phyloP scores from a whole-genome alignment of 64 coral and sea anemone genomes.

The Orbicella faveolata region DNA sequence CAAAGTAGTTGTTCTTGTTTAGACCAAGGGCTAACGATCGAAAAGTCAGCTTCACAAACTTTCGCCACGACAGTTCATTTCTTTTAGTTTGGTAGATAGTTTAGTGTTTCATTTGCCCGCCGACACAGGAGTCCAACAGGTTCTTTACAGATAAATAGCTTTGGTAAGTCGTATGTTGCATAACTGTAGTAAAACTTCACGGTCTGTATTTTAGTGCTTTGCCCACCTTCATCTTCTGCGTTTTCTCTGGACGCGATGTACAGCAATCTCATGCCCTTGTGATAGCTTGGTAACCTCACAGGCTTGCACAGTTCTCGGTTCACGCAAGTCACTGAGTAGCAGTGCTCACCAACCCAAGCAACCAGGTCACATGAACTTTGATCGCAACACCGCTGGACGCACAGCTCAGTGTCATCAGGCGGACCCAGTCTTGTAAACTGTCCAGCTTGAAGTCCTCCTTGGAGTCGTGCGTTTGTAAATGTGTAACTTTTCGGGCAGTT shows the following conservation, averaged over 20 bases:
- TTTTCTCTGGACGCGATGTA: slow-evolving; percentile 45
- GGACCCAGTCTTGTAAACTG: slow-evolving; percentile 50
- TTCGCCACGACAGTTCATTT: no score
- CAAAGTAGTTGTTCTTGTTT: no score
- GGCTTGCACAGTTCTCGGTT: slow-evolving; percentile 42
- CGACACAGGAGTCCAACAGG: no score
- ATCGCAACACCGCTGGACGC: slow-evolving; percentile 67
- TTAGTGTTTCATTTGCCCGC: no score
- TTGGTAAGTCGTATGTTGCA: no score
- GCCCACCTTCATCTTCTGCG: slow-evolving; percentile 5
- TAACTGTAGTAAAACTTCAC: no score
- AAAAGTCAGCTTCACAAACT: no score
- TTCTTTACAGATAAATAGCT: background rate
- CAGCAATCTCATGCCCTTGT: slow-evolving; percentile 27
- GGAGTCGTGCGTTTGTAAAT: slow-evolving; percentile 55
- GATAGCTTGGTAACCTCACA: slow-evolving; percentile 24
- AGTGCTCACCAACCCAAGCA: slow-evolving; percentile 45
- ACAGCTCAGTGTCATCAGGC: slow-evolving; percentile 40
- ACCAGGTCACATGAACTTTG: slow-evolving; percentile 54
- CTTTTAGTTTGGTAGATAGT: no score
- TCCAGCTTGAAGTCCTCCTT: slow-evolving; percentile 43
- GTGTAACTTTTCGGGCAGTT: slow-evolving; percentile 52
- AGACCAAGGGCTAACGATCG: no score
- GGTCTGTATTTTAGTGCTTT: background rate
- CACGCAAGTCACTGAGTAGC: slow-evolving; percentile 50